Conservation (phyloP, 2,888 invertebrate species). For the Epinotia brunnichana region DNA sequence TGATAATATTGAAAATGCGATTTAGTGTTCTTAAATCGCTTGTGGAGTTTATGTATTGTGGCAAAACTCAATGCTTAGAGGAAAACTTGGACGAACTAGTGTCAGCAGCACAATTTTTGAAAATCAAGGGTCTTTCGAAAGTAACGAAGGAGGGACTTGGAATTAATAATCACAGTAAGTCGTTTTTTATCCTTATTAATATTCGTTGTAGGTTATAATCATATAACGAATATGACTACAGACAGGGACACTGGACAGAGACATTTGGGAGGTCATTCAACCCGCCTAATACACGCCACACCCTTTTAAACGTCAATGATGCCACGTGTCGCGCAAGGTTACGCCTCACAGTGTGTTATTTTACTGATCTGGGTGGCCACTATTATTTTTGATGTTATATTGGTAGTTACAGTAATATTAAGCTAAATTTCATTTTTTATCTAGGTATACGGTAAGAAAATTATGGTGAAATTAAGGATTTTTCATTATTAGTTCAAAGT, state of each 20-base stretch:
- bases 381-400: no score
- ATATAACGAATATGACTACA: no score
- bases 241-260: no score
- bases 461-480: no score
- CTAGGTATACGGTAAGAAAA: no score
- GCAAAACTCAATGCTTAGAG: slow-evolving; percentile 88
- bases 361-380: no score
- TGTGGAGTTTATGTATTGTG: slow-evolving; percentile 91
- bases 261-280: not conserved
- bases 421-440: no score
- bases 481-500: no score
- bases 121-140: slow-evolving; percentile 85
- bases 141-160: slow-evolving; percentile 82
- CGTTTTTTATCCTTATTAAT: not conserved
- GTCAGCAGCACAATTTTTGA: slow-evolving; percentile 88
- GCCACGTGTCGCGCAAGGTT: no score
- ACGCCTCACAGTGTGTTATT: no score
- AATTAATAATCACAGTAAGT: slow-evolving; percentile 74
- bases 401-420: no score
- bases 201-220: no score
- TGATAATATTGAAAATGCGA: slow-evolving; percentile 87
- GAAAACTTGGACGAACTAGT: slow-evolving; percentile 87
- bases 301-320: not conserved
- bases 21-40: slow-evolving; percentile 88
- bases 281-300: not conserved